These are phyloP conservation scores for Eptatretus atami DNA, from an alignment of 2,797 vertebrate genomes.

Conservation along the genomic window DNA sequence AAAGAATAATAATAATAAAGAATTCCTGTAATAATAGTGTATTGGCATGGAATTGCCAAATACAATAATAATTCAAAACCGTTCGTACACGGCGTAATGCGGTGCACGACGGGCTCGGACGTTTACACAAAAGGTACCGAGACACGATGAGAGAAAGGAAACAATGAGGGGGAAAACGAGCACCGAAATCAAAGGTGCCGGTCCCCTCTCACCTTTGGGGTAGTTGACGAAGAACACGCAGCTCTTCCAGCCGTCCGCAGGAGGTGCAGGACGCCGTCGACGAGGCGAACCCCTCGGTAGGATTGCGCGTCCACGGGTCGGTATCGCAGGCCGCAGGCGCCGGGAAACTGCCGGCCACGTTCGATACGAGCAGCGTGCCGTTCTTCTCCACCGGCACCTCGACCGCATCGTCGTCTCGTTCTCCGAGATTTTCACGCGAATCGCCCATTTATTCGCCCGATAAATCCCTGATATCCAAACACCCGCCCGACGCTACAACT, in stretches of 20 bases:
- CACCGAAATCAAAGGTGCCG: too few relatives aligned
- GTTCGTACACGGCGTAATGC: too few relatives aligned
- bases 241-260: background rate
- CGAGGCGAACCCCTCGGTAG: constrained; percentile 1
- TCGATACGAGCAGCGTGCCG: constrained; percentile 2
- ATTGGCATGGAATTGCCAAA: too few relatives aligned
- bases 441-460: background rate
- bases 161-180: too few relatives aligned
- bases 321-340: background rate
- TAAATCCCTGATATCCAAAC: too few relatives aligned
- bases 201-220: background rate
- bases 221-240: constrained; percentile 2
- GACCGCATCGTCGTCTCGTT: background rate
- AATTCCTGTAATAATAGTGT: too few relatives aligned
- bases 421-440: background rate
- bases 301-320: background rate
- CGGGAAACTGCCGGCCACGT: constrained; percentile 1
- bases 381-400: background rate
- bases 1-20: too few relatives aligned
- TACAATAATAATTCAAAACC: too few relatives aligned
- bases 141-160: too few relatives aligned
- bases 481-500: too few relatives aligned
- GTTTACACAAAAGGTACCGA: too few relatives aligned
- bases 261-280: constrained; percentile 2
- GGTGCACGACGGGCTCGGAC: too few relatives aligned